Percentiles rank a stretch among this genome's conserved stretches.
Conservation (phyloP, 1,140 invertebrate species). For the Aphis craccivora region DNA sequence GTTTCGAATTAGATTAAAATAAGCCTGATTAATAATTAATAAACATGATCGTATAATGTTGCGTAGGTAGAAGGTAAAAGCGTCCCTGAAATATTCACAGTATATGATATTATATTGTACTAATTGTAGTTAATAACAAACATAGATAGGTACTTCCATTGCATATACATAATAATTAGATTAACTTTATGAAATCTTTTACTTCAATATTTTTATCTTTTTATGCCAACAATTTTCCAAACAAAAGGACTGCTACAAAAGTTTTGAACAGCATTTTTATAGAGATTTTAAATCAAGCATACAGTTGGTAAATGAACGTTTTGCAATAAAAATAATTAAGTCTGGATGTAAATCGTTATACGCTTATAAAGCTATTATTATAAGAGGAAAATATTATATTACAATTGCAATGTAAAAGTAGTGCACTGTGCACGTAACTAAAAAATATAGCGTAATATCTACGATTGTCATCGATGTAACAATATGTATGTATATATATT, state of each 20-base stretch:
- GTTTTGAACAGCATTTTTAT: not conserved
- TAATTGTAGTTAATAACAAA: not conserved
- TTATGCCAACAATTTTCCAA: too few species aligned
- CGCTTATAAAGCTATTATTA: not conserved
- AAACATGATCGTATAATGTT: not conserved
- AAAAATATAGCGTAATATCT: not conserved
- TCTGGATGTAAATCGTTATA: not conserved
- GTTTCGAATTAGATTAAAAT: not conserved
- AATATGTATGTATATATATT: too few species aligned
- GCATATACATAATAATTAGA: not conserved
- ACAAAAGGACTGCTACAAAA: too few species aligned
- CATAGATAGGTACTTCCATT: not conserved
- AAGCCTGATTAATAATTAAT: constrained; percentile 10
- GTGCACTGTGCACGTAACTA: not conserved
- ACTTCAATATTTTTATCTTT: too few species aligned
- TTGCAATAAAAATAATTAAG: constrained; percentile 9
- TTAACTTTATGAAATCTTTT: not conserved
- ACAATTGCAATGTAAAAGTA: not conserved
- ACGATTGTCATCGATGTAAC: not conserved
- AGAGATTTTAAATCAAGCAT: not conserved
- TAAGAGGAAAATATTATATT: not conserved
- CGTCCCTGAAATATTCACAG: not conserved
- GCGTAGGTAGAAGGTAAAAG: not conserved
- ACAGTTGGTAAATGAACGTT: not conserved
- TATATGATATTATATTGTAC: not conserved